phyloP scores from a whole-genome alignment of 2,888 invertebrate genomes.

The Deladenus siricidicola region DNA sequence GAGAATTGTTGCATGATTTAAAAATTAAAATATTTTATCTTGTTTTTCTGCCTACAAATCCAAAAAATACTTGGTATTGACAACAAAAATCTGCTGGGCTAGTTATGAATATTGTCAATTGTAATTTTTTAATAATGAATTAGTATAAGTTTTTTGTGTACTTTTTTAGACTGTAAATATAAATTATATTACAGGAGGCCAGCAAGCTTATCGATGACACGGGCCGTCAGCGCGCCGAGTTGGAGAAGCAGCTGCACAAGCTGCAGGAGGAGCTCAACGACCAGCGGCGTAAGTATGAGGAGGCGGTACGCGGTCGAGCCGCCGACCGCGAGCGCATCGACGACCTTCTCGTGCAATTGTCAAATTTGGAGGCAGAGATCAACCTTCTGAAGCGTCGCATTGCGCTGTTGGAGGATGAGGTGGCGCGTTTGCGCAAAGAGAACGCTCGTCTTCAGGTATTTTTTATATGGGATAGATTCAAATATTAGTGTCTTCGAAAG shows the following conservation, averaged over 20 bases:
- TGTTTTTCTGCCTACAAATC: too few relatives aligned
- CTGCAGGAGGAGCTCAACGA: conserved; percentile 47
- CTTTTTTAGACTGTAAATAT: too few relatives aligned
- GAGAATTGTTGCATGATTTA: too few relatives aligned
- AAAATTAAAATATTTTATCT: too few relatives aligned
- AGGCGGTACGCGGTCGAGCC: conserved; percentile 44
- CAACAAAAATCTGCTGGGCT: too few relatives aligned
- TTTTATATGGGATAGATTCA: too few relatives aligned
- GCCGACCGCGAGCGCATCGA: conserved; percentile 55
- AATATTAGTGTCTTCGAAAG: too few relatives aligned
- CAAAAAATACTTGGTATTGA: too few relatives aligned
- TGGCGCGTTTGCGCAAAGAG: conserved; percentile 55
- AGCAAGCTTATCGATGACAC: conserved; percentile 43
- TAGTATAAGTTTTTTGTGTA: too few relatives aligned
- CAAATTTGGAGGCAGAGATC: conserved; percentile 56
- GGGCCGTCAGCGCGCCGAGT: conserved; percentile 23
- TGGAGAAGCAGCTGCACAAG: conserved; percentile 41
- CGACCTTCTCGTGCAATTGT: conserved; percentile 55
- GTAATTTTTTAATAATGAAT: too few relatives aligned
- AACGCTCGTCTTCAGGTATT: conserved; percentile 48
- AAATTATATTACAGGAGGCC: conserved; percentile 31
- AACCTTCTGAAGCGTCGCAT: conserved; percentile 52
- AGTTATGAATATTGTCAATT: too few relatives aligned
- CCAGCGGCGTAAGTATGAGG: conserved; percentile 49
- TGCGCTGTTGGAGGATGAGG: conserved; percentile 53